Evolutionary conservation across 2,888 invertebrate species (phyloP).

Genomic region (Harmothoe impar): DNA sequence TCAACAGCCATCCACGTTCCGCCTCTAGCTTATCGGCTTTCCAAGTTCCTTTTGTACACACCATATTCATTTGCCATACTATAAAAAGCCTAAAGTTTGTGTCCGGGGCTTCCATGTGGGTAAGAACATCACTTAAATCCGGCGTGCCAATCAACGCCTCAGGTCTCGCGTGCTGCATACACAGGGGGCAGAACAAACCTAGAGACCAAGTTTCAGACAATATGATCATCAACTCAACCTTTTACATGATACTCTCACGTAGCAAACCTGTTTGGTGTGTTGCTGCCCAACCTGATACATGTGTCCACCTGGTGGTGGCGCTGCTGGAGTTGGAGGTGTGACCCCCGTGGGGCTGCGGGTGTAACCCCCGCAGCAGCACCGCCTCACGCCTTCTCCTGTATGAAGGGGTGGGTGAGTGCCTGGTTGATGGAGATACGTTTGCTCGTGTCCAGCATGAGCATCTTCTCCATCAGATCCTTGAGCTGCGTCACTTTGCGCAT

Average conservation of each 20-base stretch:
- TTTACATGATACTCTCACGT: conserved; percentile 13
- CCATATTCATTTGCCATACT: too few species aligned
- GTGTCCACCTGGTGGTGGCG: neutral
- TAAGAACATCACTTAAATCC: too few species aligned
- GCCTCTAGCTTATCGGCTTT: neutral
- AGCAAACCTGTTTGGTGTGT: conserved; percentile 42
- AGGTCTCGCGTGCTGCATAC: neutral
- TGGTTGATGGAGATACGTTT: conserved; percentile 97
- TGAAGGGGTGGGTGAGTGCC: conserved; percentile 96
- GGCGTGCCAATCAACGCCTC: too few species aligned
- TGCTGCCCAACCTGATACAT: neutral
- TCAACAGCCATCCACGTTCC: neutral
- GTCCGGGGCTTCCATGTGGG: too few species aligned
- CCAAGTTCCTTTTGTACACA: too few species aligned
- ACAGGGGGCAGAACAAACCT: neutral
- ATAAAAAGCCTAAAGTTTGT: too few species aligned
- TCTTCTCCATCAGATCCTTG: conserved; percentile 95
- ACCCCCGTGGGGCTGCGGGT: neutral
- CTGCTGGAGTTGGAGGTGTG: too few species aligned
- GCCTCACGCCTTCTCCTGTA: conserved; percentile 91
- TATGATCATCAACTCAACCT: neutral
- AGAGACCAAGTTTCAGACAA: conserved; percentile 29
- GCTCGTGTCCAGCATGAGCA: conserved; percentile 94
- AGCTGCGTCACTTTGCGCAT: conserved; percentile 95
- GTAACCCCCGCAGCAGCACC: neutral